Percentiles rank a stretch among this genome's conserved stretches.
Conservation (phyloP, 2,888 invertebrate species). For the Cataglyphis rosenhaueri region DNA sequence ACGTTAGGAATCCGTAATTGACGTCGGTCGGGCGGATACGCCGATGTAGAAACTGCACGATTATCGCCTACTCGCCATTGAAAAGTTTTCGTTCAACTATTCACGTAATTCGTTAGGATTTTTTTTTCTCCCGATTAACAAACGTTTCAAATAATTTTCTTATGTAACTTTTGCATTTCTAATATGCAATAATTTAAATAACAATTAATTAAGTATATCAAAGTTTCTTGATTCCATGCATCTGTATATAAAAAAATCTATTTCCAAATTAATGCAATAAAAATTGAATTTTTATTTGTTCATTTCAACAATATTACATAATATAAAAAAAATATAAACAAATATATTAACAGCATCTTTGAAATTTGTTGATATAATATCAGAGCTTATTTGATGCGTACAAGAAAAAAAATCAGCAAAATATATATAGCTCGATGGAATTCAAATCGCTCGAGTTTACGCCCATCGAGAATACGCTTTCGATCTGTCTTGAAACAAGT, state of each 20-base stretch:
- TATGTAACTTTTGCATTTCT: background rate
- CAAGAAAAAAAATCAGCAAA: background rate
- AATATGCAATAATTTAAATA: background rate
- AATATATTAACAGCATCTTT: background rate
- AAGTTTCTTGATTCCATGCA: background rate
- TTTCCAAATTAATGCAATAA: background rate
- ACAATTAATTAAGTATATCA: background rate
- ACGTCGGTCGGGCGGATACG: slow-evolving; percentile 42
- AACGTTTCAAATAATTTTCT: background rate
- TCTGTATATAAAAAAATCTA: background rate
- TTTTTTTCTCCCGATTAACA: slow-evolving; percentile 3
- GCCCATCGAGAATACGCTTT: slow-evolving; percentile 38
- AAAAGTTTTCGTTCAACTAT: slow-evolving; percentile 44
- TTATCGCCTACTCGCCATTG: slow-evolving; percentile 36
- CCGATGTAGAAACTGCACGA: slow-evolving; percentile 40
- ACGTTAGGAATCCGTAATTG: slow-evolving; percentile 58
- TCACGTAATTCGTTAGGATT: slow-evolving; percentile 36
- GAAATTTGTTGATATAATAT: background rate
- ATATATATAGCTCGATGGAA: background rate
- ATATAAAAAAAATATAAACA: background rate
- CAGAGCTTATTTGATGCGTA: background rate
- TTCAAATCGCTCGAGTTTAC: slow-evolving; percentile 45
- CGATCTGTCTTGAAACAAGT: slow-evolving; percentile 72
- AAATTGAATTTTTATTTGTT: background rate
- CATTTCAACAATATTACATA: background rate